These are phyloP conservation scores for Megalops atlanticus DNA, from an alignment of 2,113 vertebrate species.

Conservation along the genomic window DNA sequence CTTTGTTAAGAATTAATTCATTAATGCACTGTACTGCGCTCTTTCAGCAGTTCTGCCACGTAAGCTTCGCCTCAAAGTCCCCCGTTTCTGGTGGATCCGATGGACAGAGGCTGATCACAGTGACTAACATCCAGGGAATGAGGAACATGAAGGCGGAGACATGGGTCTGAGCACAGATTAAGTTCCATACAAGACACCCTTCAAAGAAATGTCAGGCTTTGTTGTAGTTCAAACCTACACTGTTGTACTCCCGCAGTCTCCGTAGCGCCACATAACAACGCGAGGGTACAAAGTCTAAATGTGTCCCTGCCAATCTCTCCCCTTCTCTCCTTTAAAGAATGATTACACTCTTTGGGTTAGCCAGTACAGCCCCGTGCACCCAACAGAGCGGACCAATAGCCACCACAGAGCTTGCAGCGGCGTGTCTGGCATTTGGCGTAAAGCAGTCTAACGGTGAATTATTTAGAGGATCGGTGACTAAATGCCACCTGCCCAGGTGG, in stretches of 20 bases:
- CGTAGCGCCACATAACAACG: slow-evolving; percentile 64
- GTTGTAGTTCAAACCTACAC: slow-evolving; percentile 60
- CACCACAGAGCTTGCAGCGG: slow-evolving; percentile 59
- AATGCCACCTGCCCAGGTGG: slow-evolving; percentile 73
- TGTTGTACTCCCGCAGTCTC: slow-evolving; percentile 44
- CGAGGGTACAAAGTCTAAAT: slow-evolving; percentile 61
- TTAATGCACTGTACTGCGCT: neutral
- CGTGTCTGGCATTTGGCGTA: slow-evolving; percentile 77
- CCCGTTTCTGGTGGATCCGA: slow-evolving; percentile 53
- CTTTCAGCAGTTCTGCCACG: neutral
- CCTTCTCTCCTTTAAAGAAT: slow-evolving; percentile 68
- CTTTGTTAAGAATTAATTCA: neutral
- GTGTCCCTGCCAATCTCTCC: slow-evolving; percentile 56
- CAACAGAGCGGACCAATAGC: slow-evolving; percentile 58
- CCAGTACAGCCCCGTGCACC: slow-evolving; percentile 62
- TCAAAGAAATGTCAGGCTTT: slow-evolving; percentile 80
- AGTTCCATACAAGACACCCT: slow-evolving; percentile 68
- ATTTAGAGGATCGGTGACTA: slow-evolving; percentile 71
- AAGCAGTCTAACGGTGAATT: slow-evolving; percentile 67
- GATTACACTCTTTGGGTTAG: slow-evolving; percentile 72
- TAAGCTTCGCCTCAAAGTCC: neutral
- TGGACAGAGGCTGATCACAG: slow-evolving; percentile 64
- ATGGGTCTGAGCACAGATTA: slow-evolving; percentile 65
- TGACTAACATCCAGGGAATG: slow-evolving; percentile 63
- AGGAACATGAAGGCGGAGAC: slow-evolving; percentile 63